phyloP scores from a whole-genome alignment of 1,140 invertebrate genomes.

The Cydia pomonella region DNA sequence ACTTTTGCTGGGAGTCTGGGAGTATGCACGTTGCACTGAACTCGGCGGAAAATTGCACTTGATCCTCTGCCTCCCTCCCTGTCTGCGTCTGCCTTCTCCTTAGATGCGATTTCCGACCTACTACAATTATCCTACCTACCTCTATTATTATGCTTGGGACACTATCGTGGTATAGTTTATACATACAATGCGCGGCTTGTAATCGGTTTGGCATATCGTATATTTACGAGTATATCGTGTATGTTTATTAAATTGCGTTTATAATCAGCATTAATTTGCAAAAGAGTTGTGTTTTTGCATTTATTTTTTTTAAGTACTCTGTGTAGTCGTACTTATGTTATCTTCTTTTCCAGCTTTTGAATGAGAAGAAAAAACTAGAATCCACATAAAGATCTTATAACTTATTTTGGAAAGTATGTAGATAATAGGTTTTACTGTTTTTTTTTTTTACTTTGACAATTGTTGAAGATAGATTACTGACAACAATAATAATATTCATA shows the following conservation, averaged over 20 bases:
- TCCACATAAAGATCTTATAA: no score
- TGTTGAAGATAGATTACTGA: no score
- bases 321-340: no score
- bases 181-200: not conserved
- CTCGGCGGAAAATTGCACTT: constrained; percentile 69
- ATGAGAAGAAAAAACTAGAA: no score
- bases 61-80: constrained; percentile 45
- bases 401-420: no score
- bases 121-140: constrained; percentile 36
- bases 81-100: constrained; percentile 39
- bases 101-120: constrained; percentile 44
- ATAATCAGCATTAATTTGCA: not conserved
- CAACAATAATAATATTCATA: not conserved
- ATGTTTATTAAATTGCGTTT: constrained; percentile 4
- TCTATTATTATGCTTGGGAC: not conserved
- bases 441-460: no score
- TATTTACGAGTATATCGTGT: not conserved
- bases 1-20: constrained; percentile 3
- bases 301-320: not conserved
- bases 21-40: constrained; percentile 47
- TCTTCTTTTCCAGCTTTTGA: no score
- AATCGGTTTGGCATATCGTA: not conserved
- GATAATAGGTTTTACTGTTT: no score
- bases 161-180: not conserved
- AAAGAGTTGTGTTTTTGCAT: not conserved